Conservation (phyloP, 2,113 vertebrate species). For the Phyllopteryx taeniolatus region DNA sequence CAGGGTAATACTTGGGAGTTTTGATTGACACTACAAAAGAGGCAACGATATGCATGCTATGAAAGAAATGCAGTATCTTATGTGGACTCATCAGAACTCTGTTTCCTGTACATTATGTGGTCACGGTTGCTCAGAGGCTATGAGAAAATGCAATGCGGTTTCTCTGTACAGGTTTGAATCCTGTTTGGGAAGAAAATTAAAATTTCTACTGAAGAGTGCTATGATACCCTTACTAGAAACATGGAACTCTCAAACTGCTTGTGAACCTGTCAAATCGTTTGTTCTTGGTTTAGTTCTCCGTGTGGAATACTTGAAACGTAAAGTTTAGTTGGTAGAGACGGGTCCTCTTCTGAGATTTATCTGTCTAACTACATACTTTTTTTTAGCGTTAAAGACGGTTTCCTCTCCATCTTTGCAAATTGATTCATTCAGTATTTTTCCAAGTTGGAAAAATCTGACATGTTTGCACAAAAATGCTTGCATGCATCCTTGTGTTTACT, state of each 20-base stretch:
- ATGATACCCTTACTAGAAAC: no score
- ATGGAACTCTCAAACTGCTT: background rate
- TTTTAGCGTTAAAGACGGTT: no score
- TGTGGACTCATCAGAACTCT: no score
- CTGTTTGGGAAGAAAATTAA: background rate
- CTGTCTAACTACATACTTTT: no score
- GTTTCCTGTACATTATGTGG: background rate
- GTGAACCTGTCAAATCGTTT: background rate
- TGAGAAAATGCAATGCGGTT: background rate
- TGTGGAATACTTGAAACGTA: background rate
- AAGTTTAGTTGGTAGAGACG: no score
- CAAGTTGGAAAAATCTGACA: constrained; percentile 27
- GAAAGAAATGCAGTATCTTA: no score
- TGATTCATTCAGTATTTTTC: constrained; percentile 1
- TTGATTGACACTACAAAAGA: background rate
- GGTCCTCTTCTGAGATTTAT: no score
- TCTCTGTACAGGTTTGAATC: constrained; percentile 1
- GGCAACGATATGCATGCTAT: no score
- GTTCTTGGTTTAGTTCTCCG: background rate
- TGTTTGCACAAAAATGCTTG: constrained; percentile 39
- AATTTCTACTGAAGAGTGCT: background rate
- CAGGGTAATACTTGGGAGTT: background rate
- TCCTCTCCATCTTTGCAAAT: no score
- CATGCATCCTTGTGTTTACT: constrained; percentile 55
- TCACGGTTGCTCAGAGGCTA: background rate